These are phyloP conservation scores for Polietes domitor DNA, from an alignment of 2,888 invertebrate species.

Conservation along the genomic window DNA sequence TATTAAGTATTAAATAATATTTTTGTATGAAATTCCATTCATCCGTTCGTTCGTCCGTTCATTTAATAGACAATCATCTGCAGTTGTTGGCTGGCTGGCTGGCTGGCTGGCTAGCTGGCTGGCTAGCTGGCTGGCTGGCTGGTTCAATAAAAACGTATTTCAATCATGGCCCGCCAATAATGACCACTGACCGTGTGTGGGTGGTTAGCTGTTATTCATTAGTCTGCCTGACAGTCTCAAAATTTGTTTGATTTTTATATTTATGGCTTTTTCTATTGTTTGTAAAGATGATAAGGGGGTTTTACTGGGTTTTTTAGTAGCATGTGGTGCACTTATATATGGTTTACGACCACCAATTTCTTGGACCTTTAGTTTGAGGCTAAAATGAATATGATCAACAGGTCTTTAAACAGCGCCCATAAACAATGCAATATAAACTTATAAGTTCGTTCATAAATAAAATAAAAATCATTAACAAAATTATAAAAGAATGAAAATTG, in stretches of 20 bases:
- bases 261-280: neutral
- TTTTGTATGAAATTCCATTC: constrained; percentile 21
- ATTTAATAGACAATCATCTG: constrained; percentile 25
- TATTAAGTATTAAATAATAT: constrained; percentile 19
- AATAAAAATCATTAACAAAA: no score
- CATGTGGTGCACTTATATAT: neutral
- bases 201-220: neutral
- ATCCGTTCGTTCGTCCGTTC: constrained; percentile 49
- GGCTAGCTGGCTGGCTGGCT: no score
- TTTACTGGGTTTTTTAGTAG: constrained; percentile 51
- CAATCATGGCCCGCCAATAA: neutral
- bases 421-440: no score
- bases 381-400: constrained; percentile 38
- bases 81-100: constrained; percentile 27
- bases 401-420: constrained; percentile 33
- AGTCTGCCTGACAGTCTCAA: neutral
- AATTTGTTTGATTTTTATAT: neutral
- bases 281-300: neutral
- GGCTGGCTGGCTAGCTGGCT: neutral
- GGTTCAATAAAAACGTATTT: constrained; percentile 28
- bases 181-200: neutral
- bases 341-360: no score
- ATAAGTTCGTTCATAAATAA: no score
- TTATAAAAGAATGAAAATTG: no score
- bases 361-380: no score